Evolutionary conservation across 2,797 vertebrate genomes (phyloP), one percentile per base, ranked within the genome.

Genomic region (Acanthurus leucopareius): DNA sequence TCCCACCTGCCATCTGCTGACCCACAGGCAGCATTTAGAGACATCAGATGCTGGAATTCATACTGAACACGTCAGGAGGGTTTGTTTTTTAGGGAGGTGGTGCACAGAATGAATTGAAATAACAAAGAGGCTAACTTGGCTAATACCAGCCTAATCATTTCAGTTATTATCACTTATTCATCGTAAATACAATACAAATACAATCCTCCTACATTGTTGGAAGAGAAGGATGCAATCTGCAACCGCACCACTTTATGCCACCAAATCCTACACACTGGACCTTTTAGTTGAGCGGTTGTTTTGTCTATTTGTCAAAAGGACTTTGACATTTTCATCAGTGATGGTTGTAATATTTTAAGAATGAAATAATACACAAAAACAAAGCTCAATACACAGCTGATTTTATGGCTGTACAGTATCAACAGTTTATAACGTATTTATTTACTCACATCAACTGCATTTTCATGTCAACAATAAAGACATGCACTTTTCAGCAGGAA

Each of bases 401-500:
- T 58, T 59, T 63, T 20, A 56, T 64, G 19, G 7, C 3, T 38
- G 15, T 25, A 10, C 16, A 45, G 19, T 11, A 1, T 56, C 17
- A 49, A 28, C 19, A 57, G n/a, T 72, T 71, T 10, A 68, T 35
- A n/a, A 10, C 44, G 44, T 64, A 13, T 85, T 79, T 79, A 77
- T 74, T 68, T 71, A 76, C 48, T 73, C 49, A 42, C 45, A 65
- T 22, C 40, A 13, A 4, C 35, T 77, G 77, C 64, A 57, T 72
- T 81, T 72, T 68, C 35, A n/a, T 40, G 58, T 65, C 64, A 64
- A 63, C 69, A 58, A 63, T 62, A 75, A 35, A 59, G 45, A 69
- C 64, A 73, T 81, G 83, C 61, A 57, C 73, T 84, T 78, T 59
- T 82, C 77, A 75, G 57, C 75, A 49, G 54, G 73, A 83, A 86